Percentiles rank a stretch among this genome's conserved stretches.
Conservation (phyloP, 1,140 invertebrate genomes). For the Octopus sinensis region DNA sequence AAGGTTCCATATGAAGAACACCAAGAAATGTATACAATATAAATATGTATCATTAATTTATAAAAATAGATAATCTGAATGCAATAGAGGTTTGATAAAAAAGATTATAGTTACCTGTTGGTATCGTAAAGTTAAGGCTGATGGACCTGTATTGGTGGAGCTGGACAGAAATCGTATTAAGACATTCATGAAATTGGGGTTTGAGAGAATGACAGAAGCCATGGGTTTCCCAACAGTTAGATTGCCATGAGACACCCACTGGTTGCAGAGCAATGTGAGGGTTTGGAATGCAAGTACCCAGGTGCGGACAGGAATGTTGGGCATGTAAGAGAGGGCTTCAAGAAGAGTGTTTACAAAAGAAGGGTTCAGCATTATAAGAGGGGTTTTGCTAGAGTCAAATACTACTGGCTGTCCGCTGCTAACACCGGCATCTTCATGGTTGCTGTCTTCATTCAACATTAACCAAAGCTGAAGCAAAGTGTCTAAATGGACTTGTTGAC, state of each 20-base stretch:
- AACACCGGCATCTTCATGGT: constrained; percentile 21
- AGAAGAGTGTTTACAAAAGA: constrained; percentile 72
- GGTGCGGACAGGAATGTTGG: constrained; percentile 69
- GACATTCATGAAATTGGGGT: constrained; percentile 71
- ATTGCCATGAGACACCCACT: constrained; percentile 26
- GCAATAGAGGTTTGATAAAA: neutral
- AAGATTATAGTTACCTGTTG: constrained; percentile 41
- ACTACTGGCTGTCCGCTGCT: constrained; percentile 17
- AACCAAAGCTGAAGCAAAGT: constrained; percentile 80
- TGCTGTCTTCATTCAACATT: constrained; percentile 66
- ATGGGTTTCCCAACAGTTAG: constrained; percentile 48
- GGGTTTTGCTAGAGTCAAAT: constrained; percentile 63
- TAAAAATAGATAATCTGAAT: too few relatives aligned
- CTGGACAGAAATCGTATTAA: constrained; percentile 72
- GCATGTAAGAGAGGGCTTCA: constrained; percentile 65
- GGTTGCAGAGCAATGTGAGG: constrained; percentile 56
- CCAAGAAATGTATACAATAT: too few relatives aligned
- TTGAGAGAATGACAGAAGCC: constrained; percentile 66
- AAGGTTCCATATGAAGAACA: too few relatives aligned
- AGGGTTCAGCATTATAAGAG: constrained; percentile 70
- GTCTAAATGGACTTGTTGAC: constrained; percentile 69
- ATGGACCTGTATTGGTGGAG: constrained; percentile 45
- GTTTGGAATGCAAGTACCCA: constrained; percentile 73
- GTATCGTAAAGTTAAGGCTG: constrained; percentile 36
- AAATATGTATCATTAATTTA: too few relatives aligned